Conservation (phyloP, 2,888 invertebrate genomes). For the Andrena hattorfiana region DNA sequence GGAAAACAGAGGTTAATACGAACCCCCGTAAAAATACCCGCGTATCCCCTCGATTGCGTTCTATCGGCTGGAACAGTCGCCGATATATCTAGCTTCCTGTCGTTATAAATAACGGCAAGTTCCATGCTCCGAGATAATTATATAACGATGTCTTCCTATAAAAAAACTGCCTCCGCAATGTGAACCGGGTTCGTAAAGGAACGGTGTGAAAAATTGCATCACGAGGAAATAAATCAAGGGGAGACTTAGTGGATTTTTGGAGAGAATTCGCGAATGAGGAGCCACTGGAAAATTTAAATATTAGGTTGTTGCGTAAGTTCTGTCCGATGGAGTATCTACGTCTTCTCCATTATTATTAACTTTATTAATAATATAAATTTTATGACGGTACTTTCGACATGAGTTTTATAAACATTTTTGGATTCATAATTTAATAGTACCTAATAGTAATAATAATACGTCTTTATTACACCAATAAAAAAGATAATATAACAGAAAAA, state of each 20-base stretch:
- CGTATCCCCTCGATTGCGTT: slow-evolving; percentile 18
- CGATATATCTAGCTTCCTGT: slow-evolving; percentile 26
- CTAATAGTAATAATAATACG: too few relatives aligned
- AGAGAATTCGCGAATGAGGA: background rate
- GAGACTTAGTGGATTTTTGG: background rate
- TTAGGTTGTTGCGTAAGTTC: too few relatives aligned
- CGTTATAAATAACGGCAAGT: slow-evolving; percentile 48
- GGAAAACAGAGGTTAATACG: slow-evolving; percentile 4
- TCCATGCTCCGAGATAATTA: slow-evolving; percentile 34
- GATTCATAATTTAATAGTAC: too few relatives aligned
- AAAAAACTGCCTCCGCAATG: slow-evolving; percentile 7
- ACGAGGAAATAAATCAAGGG: too few relatives aligned
- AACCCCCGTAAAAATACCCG: slow-evolving; percentile 25
- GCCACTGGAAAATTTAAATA: too few relatives aligned
- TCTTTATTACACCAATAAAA: too few relatives aligned
- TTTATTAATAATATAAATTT: too few relatives aligned
- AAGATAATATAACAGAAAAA: too few relatives aligned
- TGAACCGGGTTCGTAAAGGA: background rate
- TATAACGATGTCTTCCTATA: slow-evolving; percentile 1
- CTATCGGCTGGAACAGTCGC: slow-evolving; percentile 26
- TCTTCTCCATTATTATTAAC: too few relatives aligned
- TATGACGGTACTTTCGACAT: too few relatives aligned
- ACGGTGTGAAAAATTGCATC: background rate
- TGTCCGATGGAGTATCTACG: too few relatives aligned
- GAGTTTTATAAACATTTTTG: too few relatives aligned